Evolutionary conservation across 2,797 vertebrate species (phyloP), one percentile per base, ranked within the genome.

Genomic region (Notamacropus eugenii): DNA sequence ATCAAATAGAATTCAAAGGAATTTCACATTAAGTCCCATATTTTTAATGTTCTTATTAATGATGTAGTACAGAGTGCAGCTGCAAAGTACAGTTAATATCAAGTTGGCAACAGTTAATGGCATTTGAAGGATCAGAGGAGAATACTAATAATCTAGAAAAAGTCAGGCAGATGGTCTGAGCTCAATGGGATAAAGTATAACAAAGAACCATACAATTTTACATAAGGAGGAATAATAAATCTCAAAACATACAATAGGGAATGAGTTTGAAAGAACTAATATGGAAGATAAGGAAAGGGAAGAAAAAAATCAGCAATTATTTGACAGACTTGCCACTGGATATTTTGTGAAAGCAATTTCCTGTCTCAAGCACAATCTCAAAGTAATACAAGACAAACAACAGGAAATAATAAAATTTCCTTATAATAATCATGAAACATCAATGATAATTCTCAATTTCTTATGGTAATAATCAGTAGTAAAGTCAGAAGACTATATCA

Each of bases 181-280:
- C 22, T 62, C 91, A 34, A 95, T 87, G 12, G 57, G 55, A 94
- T 22, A 4, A 92, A 1, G 0, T 90, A 91, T 31, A 93, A 55
- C 4, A 19, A 10, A 52, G 52, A 74, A 34, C 16, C 58, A 56
- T 28, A 34, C 2, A 82, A 27, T 82, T 82, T 3, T 94, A 94
- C 95, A 16, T 46, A 92, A 87, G 28, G 14, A n/a, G 87, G 0
- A 54, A 24, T 95, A 91, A 93, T 29, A 52, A 95, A 94, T 82
- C 2, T 82, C 74, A 82, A 82, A 82, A 82, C 24, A 82, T 82
- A 27, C 74, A 46, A 27, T 82, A 22, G 40, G 3, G 22, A 82
- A 82, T 46, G 19, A 46, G 9, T 46, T 82, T 24, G 40, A 82
- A 82, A 82, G 14, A 46, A 46, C 24, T 82, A 82, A 82, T 24